phyloP scores from a whole-genome alignment of 2,797 vertebrate genomes.

The Chelonia mydas region DNA sequence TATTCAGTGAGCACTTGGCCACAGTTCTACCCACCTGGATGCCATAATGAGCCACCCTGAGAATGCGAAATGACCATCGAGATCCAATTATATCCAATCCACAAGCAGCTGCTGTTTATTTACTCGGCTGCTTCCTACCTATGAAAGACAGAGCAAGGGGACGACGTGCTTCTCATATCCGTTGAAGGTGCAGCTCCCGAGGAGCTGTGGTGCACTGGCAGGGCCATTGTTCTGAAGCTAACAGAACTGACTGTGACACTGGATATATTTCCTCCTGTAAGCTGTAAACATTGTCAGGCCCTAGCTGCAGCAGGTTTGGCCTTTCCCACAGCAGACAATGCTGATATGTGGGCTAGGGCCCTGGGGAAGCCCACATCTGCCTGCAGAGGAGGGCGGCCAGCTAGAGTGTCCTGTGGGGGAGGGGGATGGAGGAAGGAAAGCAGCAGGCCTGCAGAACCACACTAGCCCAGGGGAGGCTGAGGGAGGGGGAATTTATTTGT shows the following conservation, averaged over 20 bases:
- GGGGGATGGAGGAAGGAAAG: conserved; percentile 31
- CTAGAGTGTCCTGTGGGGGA: conserved; percentile 27
- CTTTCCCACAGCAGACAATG: conserved; percentile 58
- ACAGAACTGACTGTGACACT: background rate
- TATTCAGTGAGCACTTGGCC: background rate
- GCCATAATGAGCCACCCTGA: background rate
- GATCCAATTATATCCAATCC: background rate
- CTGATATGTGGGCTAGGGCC: background rate
- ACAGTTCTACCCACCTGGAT: conserved; percentile 25
- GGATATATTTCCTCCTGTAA: conserved; percentile 3
- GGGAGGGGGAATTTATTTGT: background rate
- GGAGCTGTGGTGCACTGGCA: background rate
- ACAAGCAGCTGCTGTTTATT: conserved; percentile 71
- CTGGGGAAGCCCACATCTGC: conserved; percentile 67
- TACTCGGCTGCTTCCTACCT: background rate
- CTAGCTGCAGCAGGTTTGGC: conserved; percentile 20
- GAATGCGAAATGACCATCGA: background rate
- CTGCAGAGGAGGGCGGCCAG: conserved; percentile 59
- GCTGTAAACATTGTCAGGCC: conserved; percentile 18
- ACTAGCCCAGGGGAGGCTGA: background rate
- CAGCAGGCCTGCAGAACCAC: background rate
- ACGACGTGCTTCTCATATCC: background rate
- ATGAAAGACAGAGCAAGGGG: background rate
- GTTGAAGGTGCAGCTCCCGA: background rate
- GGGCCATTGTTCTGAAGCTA: background rate